Conservation (phyloP, 2,888 invertebrate species). For the Erebia epiphron region DNA sequence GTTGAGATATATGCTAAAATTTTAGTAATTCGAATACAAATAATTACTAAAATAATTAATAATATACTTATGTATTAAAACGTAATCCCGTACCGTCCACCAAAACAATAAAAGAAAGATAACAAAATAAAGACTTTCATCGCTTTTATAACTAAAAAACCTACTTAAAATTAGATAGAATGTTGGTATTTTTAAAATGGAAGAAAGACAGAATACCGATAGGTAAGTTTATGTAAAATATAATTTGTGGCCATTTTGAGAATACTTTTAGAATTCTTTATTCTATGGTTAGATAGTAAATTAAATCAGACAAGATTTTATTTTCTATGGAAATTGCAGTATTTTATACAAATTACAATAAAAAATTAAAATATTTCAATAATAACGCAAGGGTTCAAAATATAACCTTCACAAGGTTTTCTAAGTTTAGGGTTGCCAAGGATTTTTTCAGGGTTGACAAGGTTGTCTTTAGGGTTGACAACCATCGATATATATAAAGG, state of each 20-base stretch:
- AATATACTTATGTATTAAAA: not conserved
- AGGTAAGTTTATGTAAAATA: not conserved
- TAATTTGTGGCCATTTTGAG: conserved; percentile 2
- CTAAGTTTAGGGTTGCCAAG: not conserved
- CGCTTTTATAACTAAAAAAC: conserved; percentile 2
- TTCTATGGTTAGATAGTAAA: not conserved
- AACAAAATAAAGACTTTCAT: conserved; percentile 5
- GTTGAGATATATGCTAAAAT: not conserved
- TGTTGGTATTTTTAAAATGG: not conserved
- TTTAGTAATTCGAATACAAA: conserved; percentile 2
- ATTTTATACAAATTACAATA: too few relatives aligned
- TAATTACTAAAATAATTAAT: not conserved
- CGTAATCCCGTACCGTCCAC: conserved; percentile 1
- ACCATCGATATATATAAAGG: too few relatives aligned
- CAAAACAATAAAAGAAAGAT: not conserved
- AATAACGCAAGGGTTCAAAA: not conserved
- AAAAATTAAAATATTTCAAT: not conserved
- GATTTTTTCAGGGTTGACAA: not conserved
- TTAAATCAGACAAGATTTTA: too few relatives aligned
- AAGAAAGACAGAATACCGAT: not conserved
- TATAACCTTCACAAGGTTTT: too few relatives aligned
- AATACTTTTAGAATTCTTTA: not conserved
- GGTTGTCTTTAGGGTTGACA: not conserved
- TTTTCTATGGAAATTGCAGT: too few relatives aligned
- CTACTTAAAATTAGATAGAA: conserved; percentile 10